A percentile compares a stretch with the other conserved stretches of the same genome.
phyloP scores from a whole-genome alignment of 1,140 invertebrate genomes.

The Formica exsecta region DNA sequence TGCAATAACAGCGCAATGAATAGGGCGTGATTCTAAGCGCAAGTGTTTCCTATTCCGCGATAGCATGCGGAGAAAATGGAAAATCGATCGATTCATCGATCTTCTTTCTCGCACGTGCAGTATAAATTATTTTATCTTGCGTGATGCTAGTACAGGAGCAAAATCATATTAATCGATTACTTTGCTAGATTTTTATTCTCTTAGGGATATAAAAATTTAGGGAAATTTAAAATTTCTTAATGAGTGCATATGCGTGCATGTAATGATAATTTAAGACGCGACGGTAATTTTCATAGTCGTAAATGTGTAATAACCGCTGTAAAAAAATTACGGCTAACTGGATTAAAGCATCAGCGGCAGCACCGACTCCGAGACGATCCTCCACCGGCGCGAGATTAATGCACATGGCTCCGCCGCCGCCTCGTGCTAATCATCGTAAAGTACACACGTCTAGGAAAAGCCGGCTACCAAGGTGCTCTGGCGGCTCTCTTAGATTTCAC shows the following conservation, averaged over 20 bases:
- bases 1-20: conserved; percentile 44
- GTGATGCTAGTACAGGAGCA: not conserved
- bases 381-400: conserved; percentile 51
- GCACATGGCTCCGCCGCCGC: conserved; percentile 21
- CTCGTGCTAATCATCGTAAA: conserved; percentile 78
- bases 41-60: not conserved
- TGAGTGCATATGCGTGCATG: too few relatives aligned
- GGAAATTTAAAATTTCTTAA: not conserved
- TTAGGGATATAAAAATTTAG: not conserved
- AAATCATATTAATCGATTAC: conserved; percentile 25
- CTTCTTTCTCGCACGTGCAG: conserved; percentile 7
- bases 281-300: not conserved
- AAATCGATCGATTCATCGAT: conserved; percentile 36
- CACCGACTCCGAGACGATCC: not conserved
- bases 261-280: not conserved
- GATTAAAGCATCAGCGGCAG: conserved; percentile 42
- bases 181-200: too few relatives aligned
- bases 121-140: not conserved
- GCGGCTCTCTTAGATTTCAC: conserved; percentile 81
- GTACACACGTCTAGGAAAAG: conserved; percentile 73
- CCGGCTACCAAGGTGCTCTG: conserved; percentile 75
- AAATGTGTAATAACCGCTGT: conserved; percentile 11
- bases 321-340: conserved; percentile 48
- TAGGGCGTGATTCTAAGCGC: not conserved
- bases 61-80: conserved; percentile 44